Evolutionary conservation across 1,140 invertebrate species (phyloP).

Genomic region (Drosophila simulans): DNA sequence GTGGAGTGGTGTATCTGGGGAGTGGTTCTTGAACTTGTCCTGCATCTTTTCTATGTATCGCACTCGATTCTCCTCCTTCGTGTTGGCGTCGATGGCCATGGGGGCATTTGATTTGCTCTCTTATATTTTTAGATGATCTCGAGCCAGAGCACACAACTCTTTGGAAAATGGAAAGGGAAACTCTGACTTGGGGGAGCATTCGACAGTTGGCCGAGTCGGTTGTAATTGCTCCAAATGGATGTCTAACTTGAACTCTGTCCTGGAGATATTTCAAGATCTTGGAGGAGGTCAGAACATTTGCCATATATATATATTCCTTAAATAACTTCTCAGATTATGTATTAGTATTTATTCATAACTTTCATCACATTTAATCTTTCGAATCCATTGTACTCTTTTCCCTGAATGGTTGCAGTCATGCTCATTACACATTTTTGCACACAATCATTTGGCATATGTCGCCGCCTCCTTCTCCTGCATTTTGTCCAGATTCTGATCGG

Average conservation of each 20-base stretch:
- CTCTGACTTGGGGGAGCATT: conserved; percentile 35
- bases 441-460: conserved; percentile 8
- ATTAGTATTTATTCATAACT: not conserved
- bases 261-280: conserved; percentile 15
- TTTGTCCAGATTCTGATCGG: conserved; percentile 49
- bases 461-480: conserved; percentile 3
- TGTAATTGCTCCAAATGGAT: conserved; percentile 48
- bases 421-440: conserved; percentile 1
- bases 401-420: not conserved
- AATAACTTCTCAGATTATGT: too few species aligned
- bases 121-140: conserved; percentile 68
- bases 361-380: not conserved
- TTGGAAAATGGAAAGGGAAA: conserved; percentile 6
- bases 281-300: conserved; percentile 1
- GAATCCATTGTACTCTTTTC: not conserved
- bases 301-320: too few species aligned
- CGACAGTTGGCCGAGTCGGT: conserved; percentile 4
- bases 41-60: conserved; percentile 76
- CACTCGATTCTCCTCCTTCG: conserved; percentile 38
- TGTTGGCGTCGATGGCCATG: conserved; percentile 55
- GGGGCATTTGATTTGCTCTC: conserved; percentile 76
- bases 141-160: conserved; percentile 1
- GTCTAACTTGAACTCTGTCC: conserved; percentile 34
- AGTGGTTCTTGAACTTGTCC: conserved; percentile 80
- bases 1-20: conserved; percentile 26